phyloP scores from a whole-genome alignment of 1,140 invertebrate species.

The Mylabris phalerata region DNA sequence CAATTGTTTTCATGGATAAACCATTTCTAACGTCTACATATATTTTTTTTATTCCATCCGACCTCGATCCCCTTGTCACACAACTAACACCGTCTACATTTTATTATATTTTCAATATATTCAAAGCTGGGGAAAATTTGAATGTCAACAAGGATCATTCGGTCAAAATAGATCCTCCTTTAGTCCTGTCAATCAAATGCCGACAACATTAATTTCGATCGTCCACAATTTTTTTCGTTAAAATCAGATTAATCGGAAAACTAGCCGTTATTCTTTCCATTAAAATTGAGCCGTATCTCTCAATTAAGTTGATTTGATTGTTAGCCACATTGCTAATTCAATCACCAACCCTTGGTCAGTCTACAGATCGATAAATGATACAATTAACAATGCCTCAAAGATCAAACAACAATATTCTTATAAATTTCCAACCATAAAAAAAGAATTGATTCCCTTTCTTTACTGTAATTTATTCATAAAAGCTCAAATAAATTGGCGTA shows the following conservation, averaged over 20 bases:
- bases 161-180: slow-evolving; percentile 8
- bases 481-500: slow-evolving; percentile 30
- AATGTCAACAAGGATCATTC: slow-evolving; percentile 37
- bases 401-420: slow-evolving; percentile 23
- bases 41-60: background rate
- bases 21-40: background rate
- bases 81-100: slow-evolving; percentile 19
- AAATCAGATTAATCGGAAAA: too few relatives aligned
- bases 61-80: slow-evolving; percentile 23
- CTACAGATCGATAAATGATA: slow-evolving; percentile 35
- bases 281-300: slow-evolving; percentile 16
- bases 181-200: background rate
- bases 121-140: slow-evolving; percentile 35
- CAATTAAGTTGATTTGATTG: slow-evolving; percentile 32
- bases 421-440: slow-evolving; percentile 13
- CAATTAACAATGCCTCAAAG: slow-evolving; percentile 32
- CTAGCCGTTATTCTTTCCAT: too few relatives aligned
- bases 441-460: slow-evolving; percentile 12
- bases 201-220: background rate
- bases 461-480: slow-evolving; percentile 29
- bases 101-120: slow-evolving; percentile 31
- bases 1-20: background rate
- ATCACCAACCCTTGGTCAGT: slow-evolving; percentile 20
- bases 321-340: slow-evolving; percentile 29
- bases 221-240: too few relatives aligned